Conservation (phyloP, 1,140 invertebrate species). For the Trichonephila clavata region DNA sequence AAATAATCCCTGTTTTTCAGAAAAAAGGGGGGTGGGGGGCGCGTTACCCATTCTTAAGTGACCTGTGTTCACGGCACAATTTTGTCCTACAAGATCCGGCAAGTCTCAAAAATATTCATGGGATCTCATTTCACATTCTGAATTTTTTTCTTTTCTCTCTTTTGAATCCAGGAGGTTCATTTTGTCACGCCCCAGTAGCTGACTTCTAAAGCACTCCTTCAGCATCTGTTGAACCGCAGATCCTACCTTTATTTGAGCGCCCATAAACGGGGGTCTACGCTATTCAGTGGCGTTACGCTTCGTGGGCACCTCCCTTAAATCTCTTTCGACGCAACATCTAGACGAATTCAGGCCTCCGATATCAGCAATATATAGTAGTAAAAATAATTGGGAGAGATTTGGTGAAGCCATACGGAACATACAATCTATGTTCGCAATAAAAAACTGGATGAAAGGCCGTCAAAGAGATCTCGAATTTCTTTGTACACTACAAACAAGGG, state of each 20-base stretch:
- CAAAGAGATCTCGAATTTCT: neutral
- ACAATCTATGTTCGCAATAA: neutral
- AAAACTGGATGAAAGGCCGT: conserved; percentile 6
- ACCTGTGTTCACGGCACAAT: neutral
- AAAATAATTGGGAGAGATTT: conserved; percentile 46
- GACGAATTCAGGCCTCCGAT: neutral
- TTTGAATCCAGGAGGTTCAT: conserved; percentile 8
- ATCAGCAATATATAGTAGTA: conserved; percentile 25
- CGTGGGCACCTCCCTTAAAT: conserved; percentile 14
- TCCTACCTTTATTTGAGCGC: conserved; percentile 43
- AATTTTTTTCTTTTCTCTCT: neutral
- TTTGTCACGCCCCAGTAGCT: conserved; percentile 56
- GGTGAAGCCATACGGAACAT: conserved; percentile 45
- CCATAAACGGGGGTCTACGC: neutral
- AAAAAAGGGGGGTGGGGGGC: neutral
- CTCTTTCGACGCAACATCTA: neutral
- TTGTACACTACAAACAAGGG: conserved; percentile 32
- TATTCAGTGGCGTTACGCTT: conserved; percentile 59
- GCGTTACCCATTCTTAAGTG: neutral
- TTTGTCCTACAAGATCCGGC: neutral
- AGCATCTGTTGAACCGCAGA: conserved; percentile 43
- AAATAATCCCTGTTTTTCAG: neutral
- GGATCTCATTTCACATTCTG: conserved; percentile 50
- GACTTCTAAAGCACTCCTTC: conserved; percentile 42
- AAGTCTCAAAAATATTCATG: conserved; percentile 38